Conservation (phyloP, 1,140 invertebrate species). For the Drosophila grimshawi region DNA sequence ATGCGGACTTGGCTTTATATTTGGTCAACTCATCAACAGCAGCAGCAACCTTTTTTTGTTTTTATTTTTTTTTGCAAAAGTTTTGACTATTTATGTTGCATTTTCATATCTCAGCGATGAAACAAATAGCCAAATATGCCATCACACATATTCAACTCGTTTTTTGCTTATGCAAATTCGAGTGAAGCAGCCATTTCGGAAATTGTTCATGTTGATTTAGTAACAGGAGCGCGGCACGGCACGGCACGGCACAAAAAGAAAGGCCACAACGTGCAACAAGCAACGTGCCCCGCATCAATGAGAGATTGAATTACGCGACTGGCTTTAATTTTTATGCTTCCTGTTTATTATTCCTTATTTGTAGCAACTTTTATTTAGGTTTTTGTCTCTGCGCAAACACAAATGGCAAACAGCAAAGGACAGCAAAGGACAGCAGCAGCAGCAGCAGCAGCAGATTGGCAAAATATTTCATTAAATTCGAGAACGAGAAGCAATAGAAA, state of each 20-base stretch:
- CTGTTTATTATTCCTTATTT: slow-evolving; percentile 14
- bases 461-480: slow-evolving; percentile 78
- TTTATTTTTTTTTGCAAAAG: slow-evolving; percentile 34
- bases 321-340: slow-evolving; percentile 34
- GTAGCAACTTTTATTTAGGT: slow-evolving; percentile 15
- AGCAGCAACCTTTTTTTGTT: too few species aligned
- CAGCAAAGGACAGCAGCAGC: background rate
- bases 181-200: slow-evolving; percentile 3
- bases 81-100: slow-evolving; percentile 26
- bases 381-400: slow-evolving; percentile 34
- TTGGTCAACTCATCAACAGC: slow-evolving; percentile 20
- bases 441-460: slow-evolving; percentile 27
- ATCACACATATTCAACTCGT: slow-evolving; percentile 5
- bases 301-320: slow-evolving; percentile 74
- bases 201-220: slow-evolving; percentile 69
- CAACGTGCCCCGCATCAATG: slow-evolving; percentile 61
- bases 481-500: slow-evolving; percentile 48
- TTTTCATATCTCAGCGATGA: slow-evolving; percentile 35
- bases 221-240: slow-evolving; percentile 39
- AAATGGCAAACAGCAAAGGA: slow-evolving; percentile 41
- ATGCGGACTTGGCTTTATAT: slow-evolving; percentile 7
- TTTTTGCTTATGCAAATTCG: slow-evolving; percentile 55
- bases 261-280: slow-evolving; percentile 55
- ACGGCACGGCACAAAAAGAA: slow-evolving; percentile 43
- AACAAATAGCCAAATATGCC: slow-evolving; percentile 59